Evolutionary conservation across 2,113 vertebrate species (phyloP), one percentile per base, ranked within the genome.

Genomic region (Macrotus californicus): DNA sequence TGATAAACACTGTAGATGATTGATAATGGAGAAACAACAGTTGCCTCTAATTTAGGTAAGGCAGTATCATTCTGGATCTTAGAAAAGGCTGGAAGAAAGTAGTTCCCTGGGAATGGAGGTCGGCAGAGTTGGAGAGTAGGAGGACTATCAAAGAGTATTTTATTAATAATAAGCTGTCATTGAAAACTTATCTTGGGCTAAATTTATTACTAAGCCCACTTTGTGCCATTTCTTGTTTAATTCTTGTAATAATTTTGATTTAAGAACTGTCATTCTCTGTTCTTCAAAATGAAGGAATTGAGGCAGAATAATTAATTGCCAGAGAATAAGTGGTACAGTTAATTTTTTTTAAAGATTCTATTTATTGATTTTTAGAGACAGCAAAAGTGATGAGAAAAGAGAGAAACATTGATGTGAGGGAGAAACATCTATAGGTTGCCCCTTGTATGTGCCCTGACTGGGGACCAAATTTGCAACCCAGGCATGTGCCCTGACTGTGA

Each of bases 41-140:
- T 87, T 69, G 46, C 19, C 29, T 94, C n/a, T 95, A 87, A 56
- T 82, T 96, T 94, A 89, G 15, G 34, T 19, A 87, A 85, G 26
- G 13, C 46, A 86, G 5, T 86, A 93, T 69, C 6, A 90, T 81
- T 92, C 50, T 90, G 18, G 21, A 31, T 77, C 31, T 75, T 36
- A 67, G 22, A 83, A 93, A 91, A 88, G 5, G 85, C 26, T 75
- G 82, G 0, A 77, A 11, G 1, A 87, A 39, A 34, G n/a, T n/a
- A 52, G 22, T 9, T 80, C 50, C 64, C 14, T 91, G 24, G 21
- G 46, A 16, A 15, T 52, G 0, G 66, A 73, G 10, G 11, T 64
- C 36, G 93, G 1, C 18, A 79, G 21, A 84, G 36, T 66, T 54
- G 7, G 56, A 76, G 6, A 66, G 1, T 6, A 59, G 12, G 0